phyloP scores from a whole-genome alignment of 2,797 vertebrate genomes.

The Pseudomugil gertrudae region DNA sequence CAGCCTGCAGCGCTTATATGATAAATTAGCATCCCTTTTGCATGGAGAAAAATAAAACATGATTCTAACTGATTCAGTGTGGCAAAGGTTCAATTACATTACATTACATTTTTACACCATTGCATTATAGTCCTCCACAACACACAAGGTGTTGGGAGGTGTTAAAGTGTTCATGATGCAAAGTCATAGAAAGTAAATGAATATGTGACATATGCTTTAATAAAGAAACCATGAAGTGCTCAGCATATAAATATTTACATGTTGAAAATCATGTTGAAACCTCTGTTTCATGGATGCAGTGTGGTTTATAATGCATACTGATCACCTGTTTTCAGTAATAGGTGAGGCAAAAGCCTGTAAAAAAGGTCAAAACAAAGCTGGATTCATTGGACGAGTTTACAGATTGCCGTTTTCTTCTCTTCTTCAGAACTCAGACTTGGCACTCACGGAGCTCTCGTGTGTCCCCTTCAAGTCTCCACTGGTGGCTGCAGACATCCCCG shows the following conservation, averaged over 20 bases:
- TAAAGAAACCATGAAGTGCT: background rate
- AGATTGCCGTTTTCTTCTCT: background rate
- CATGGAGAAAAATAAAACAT: background rate
- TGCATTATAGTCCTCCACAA: background rate
- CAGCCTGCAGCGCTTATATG: too few species aligned
- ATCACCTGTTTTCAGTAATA: background rate
- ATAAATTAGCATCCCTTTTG: background rate
- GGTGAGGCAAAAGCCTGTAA: constrained; percentile 1
- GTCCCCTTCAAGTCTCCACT: constrained; percentile 90
- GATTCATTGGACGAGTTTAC: constrained; percentile 1
- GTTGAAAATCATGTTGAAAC: too few species aligned
- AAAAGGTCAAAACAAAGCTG: constrained; percentile 1
- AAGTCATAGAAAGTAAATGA: background rate
- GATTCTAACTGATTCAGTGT: background rate
- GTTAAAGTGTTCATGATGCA: background rate
- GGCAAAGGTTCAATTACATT: background rate
- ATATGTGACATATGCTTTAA: too few species aligned
- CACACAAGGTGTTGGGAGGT: background rate
- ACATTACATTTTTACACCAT: background rate
- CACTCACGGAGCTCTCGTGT: constrained; percentile 92
- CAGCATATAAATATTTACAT: background rate
- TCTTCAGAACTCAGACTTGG: constrained; percentile 87
- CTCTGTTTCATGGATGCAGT: too few species aligned
- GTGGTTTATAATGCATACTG: too few species aligned
- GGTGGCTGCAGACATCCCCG: constrained; percentile 72